These are phyloP conservation scores for Rhogogaster chlorosoma DNA, from an alignment of 2,888 invertebrate genomes.

Conservation along the genomic window DNA sequence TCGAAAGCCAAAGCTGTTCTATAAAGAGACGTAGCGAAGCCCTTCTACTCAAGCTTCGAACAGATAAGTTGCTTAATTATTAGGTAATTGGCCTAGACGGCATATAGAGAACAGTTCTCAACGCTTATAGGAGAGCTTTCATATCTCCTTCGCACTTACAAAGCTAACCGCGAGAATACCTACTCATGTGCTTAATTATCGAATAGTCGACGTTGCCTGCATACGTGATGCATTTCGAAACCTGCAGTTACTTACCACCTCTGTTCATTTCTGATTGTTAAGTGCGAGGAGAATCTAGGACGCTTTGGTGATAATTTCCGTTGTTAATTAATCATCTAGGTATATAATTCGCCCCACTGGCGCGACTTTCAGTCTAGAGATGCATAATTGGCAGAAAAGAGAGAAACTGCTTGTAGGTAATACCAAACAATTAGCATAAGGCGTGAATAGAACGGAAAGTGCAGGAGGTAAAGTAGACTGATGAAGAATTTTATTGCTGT, in stretches of 20 bases:
- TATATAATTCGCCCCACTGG: background rate
- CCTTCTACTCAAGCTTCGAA: background rate
- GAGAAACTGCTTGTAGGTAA: background rate
- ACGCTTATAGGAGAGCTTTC: background rate
- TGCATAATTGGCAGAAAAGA: background rate
- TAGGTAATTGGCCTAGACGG: slow-evolving; percentile 17
- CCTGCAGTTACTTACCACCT: background rate
- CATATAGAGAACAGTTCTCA: background rate
- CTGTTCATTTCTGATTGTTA: background rate
- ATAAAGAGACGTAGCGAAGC: background rate
- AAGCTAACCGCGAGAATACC: background rate
- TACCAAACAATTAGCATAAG: background rate
- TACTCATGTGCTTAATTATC: slow-evolving; percentile 16
- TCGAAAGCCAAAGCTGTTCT: background rate
- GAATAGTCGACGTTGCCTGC: background rate
- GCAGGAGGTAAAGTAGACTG: background rate
- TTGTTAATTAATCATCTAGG: background rate
- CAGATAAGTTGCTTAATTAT: slow-evolving; percentile 19
- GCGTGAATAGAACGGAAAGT: background rate
- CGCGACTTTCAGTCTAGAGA: background rate
- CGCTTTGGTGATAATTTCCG: background rate
- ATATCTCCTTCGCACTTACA: background rate
- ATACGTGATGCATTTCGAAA: background rate
- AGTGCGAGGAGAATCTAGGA: background rate
- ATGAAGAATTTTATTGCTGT: slow-evolving; percentile 1